A percentile compares a stretch with the other conserved stretches of the same genome.
These are phyloP conservation scores for Anguilla rostrata DNA, from an alignment of 2,113 vertebrate genomes.

Conservation along the genomic window DNA sequence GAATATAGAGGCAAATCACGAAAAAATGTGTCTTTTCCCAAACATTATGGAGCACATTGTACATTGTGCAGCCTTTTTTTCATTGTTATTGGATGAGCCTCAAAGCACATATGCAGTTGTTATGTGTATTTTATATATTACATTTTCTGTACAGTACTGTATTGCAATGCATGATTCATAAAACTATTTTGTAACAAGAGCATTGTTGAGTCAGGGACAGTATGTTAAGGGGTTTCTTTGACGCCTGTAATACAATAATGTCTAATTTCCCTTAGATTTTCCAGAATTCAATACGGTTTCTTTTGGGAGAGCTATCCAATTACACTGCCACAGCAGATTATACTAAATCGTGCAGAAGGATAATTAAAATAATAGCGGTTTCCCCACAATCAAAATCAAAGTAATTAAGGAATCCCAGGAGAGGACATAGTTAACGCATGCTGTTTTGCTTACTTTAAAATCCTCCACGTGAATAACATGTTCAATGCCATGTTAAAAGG, in stretches of 20 bases:
- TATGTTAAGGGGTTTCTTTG: constrained; percentile 55
- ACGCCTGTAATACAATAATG: constrained; percentile 60
- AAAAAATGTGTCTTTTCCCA: too few species aligned
- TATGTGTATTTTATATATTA: not conserved
- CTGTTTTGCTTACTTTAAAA: constrained; percentile 37
- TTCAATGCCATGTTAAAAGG: constrained; percentile 24
- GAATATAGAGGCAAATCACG: too few species aligned
- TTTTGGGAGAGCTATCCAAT: constrained; percentile 70
- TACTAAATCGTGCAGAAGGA: constrained; percentile 66
- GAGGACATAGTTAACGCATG: constrained; percentile 47
- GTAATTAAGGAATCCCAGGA: constrained; percentile 57
- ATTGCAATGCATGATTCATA: constrained; percentile 22
- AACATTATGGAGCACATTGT: too few species aligned
- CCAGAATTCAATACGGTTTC: constrained; percentile 58
- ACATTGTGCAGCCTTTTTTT: too few species aligned
- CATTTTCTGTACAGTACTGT: constrained; percentile 2
- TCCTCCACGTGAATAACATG: constrained; percentile 37
- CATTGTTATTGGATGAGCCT: not conserved
- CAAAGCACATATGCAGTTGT: too few species aligned
- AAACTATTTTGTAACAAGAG: constrained; percentile 34
- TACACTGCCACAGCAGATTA: constrained; percentile 66
- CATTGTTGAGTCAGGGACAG: constrained; percentile 43
- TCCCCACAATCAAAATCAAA: constrained; percentile 59
- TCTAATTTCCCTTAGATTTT: constrained; percentile 66
- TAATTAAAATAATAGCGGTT: constrained; percentile 68